Percentiles rank a stretch among this genome's conserved stretches.
phyloP scores from a whole-genome alignment of 1,140 invertebrate genomes.

The Conopomorpha cramerella region DNA sequence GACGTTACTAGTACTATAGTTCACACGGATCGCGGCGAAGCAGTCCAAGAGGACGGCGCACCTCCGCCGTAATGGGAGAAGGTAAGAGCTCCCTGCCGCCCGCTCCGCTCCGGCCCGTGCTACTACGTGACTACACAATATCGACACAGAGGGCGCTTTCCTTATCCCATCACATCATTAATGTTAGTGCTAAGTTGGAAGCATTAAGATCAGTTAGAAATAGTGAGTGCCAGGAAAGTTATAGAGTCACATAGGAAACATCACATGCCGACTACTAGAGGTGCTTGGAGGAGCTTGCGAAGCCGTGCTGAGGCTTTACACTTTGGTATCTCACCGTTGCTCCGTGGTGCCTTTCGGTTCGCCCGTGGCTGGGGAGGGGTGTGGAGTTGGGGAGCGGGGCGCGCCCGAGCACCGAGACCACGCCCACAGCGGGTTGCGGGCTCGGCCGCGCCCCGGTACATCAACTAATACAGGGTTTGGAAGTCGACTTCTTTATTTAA shows the following conservation, averaged over 20 bases:
- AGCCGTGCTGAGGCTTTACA: constrained; percentile 49
- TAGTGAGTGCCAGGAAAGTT: constrained; percentile 46
- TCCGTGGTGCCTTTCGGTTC: constrained; percentile 38
- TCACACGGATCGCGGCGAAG: constrained; percentile 42
- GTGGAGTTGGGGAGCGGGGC: constrained; percentile 22
- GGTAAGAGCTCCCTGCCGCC: constrained; percentile 60
- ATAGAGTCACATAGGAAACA: constrained; percentile 23
- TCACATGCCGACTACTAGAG: constrained; percentile 24
- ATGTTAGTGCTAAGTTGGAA: constrained; percentile 37
- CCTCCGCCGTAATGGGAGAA: constrained; percentile 66
- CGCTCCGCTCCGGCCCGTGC: constrained; percentile 34
- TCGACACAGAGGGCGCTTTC: constrained; percentile 62
- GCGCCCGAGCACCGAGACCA: constrained; percentile 15
- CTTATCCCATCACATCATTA: constrained; percentile 68
- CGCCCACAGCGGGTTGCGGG: constrained; percentile 15
- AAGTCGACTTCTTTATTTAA: constrained; percentile 54
- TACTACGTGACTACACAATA: constrained; percentile 30
- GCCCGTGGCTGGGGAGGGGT: constrained; percentile 24
- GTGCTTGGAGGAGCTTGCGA: constrained; percentile 43
- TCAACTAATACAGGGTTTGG: constrained; percentile 33
- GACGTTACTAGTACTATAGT: constrained; percentile 28
- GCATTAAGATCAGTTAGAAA: constrained; percentile 37
- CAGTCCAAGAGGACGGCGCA: constrained; percentile 46
- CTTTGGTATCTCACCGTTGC: constrained; percentile 50
- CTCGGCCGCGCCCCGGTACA: constrained; percentile 29